Conservation (phyloP, 2,888 invertebrate genomes). For the Caenorhabditis uteleia region DNA sequence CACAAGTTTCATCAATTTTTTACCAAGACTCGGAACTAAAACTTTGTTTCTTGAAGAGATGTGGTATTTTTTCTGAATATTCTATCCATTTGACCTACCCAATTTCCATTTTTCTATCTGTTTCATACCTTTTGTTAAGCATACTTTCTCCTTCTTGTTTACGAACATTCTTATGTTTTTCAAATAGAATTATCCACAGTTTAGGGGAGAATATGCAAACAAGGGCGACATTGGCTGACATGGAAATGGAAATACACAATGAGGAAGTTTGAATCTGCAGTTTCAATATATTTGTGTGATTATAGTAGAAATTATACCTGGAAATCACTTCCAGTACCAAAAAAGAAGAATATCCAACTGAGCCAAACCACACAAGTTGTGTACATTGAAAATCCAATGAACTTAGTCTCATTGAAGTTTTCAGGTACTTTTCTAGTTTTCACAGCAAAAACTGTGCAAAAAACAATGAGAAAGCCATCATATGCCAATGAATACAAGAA, state of each 20-base stretch:
- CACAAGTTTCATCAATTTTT: no score
- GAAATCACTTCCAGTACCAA: conserved; percentile 81
- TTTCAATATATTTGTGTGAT: no score
- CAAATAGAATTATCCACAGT: conserved; percentile 79
- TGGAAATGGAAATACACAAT: conserved; percentile 78
- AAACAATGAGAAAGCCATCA: conserved; percentile 80
- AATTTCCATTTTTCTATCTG: no score
- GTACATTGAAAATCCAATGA: conserved; percentile 77
- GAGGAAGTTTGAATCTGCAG: conserved; percentile 78
- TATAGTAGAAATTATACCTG: conserved; percentile 74
- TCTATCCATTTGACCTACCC: no score
- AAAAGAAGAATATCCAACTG: conserved; percentile 82
- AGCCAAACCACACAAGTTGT: conserved; percentile 84
- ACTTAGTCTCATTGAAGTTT: conserved; percentile 73
- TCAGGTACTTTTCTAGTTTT: conserved; percentile 83
- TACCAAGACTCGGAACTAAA: no score
- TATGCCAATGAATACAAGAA: conserved; percentile 79
- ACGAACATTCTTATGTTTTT: conserved; percentile 80
- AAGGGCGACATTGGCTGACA: conserved; percentile 78
- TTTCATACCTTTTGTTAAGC: conserved; percentile 58
- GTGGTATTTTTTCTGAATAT: no score
- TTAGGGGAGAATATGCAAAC: conserved; percentile 80
- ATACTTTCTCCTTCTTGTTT: conserved; percentile 65
- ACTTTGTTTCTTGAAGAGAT: no score
- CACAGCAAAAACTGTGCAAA: conserved; percentile 82